phyloP scores from a whole-genome alignment of 2,113 vertebrate species.

The Taurulus bubalis region DNA sequence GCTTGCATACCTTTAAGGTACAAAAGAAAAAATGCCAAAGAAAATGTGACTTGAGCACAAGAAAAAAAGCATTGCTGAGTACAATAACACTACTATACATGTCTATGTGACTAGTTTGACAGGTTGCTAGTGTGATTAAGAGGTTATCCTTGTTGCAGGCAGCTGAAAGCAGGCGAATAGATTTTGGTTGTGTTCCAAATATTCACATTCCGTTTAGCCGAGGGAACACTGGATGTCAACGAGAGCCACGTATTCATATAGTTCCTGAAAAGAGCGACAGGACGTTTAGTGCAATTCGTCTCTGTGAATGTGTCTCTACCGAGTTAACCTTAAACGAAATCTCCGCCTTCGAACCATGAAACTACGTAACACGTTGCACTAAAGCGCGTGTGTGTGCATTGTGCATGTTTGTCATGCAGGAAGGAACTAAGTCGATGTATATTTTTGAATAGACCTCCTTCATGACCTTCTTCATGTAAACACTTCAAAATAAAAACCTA shows the following conservation, averaged over 20 bases:
- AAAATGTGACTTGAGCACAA: slow-evolving; percentile 69
- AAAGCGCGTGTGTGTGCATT: not conserved
- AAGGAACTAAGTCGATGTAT: slow-evolving; percentile 26
- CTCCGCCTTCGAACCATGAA: slow-evolving; percentile 14
- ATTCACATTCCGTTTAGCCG: slow-evolving; percentile 52
- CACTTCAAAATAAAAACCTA: slow-evolving; percentile 72
- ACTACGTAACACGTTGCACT: not conserved
- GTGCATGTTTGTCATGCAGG: slow-evolving; percentile 32
- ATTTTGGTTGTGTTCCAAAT: slow-evolving; percentile 54
- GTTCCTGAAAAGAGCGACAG: slow-evolving; percentile 53
- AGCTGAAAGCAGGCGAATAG: slow-evolving; percentile 40
- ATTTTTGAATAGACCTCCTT: slow-evolving; percentile 69
- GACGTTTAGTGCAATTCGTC: slow-evolving; percentile 66
- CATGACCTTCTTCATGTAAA: slow-evolving; percentile 80
- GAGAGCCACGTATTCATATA: slow-evolving; percentile 14
- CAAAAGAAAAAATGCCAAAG: slow-evolving; percentile 78
- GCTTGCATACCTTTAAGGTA: slow-evolving; percentile 85
- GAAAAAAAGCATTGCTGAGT: slow-evolving; percentile 38
- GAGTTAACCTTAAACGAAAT: slow-evolving; percentile 25
- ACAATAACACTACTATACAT: slow-evolving; percentile 32
- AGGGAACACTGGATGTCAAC: not conserved
- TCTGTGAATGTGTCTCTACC: slow-evolving; percentile 33
- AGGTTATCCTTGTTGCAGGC: slow-evolving; percentile 60
- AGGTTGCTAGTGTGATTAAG: slow-evolving; percentile 37
- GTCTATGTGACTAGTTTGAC: slow-evolving; percentile 32